Conservation (phyloP, 1,140 invertebrate genomes). For the Hylaeus volcanicus region DNA sequence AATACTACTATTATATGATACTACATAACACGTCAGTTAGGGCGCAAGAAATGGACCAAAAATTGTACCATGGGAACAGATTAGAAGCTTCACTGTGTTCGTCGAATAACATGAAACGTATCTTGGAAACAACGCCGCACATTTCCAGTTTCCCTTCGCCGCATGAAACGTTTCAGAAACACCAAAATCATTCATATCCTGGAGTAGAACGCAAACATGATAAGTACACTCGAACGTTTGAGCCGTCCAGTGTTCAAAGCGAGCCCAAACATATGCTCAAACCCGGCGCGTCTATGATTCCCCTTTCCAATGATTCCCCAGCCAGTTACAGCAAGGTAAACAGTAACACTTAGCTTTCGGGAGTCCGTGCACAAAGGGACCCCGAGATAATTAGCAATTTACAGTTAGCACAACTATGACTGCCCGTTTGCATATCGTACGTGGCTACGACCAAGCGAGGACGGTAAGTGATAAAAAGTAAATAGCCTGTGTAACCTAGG, state of each 20-base stretch:
- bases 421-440: not conserved
- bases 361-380: constrained; percentile 4
- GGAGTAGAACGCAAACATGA: not conserved
- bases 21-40: no score
- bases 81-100: no score
- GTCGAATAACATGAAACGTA: no score
- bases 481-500: constrained; percentile 51
- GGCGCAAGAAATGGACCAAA: no score
- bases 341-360: not conserved
- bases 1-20: no score
- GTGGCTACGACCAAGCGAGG: constrained; percentile 19
- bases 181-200: no score
- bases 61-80: no score
- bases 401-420: constrained; percentile 9
- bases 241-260: no score
- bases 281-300: not conserved
- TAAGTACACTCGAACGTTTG: no score
- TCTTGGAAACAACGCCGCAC: no score
- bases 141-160: no score
- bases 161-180: no score
- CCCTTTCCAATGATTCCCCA: not conserved
- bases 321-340: not conserved
- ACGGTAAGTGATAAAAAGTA: constrained; percentile 62
- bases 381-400: constrained; percentile 60
- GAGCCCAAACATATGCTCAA: not conserved